phyloP scores from a whole-genome alignment of 2,888 invertebrate species.

The Gryllus longicercus region DNA sequence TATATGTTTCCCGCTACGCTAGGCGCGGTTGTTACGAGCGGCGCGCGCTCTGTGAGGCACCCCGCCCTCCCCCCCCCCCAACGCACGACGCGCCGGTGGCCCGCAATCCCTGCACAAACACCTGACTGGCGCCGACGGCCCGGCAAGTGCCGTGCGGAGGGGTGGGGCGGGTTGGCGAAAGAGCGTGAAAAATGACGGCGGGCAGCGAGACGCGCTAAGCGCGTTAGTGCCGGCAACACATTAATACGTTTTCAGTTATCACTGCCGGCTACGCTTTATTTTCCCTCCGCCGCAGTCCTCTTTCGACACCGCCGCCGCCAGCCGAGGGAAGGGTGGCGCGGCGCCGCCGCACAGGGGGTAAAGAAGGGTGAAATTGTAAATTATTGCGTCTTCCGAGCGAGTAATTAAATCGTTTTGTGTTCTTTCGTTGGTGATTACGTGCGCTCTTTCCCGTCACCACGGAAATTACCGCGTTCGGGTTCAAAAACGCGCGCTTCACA shows the following conservation, averaged over 20 bases:
- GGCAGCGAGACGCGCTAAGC: too few species aligned
- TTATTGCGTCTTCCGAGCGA: background rate
- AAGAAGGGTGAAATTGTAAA: background rate
- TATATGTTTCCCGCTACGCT: background rate
- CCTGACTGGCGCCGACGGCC: background rate
- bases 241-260: too few species aligned
- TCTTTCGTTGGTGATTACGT: background rate
- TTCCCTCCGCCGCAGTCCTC: too few species aligned
- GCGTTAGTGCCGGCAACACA: too few species aligned
- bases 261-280: too few species aligned
- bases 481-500: too few species aligned
- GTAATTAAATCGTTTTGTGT: slow-evolving; percentile 11
- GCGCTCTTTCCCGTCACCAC: background rate
- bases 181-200: background rate
- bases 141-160: background rate
- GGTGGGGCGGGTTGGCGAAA: background rate
- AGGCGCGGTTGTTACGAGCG: slow-evolving; percentile 6
- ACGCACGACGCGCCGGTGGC: background rate
- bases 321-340: background rate
- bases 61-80: background rate
- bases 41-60: background rate
- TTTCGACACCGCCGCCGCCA: too few species aligned
- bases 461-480: background rate
- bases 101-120: background rate
- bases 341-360: background rate